These are phyloP conservation scores for Nomia melanderi DNA, from an alignment of 1,140 invertebrate genomes.

Conservation along the genomic window DNA sequence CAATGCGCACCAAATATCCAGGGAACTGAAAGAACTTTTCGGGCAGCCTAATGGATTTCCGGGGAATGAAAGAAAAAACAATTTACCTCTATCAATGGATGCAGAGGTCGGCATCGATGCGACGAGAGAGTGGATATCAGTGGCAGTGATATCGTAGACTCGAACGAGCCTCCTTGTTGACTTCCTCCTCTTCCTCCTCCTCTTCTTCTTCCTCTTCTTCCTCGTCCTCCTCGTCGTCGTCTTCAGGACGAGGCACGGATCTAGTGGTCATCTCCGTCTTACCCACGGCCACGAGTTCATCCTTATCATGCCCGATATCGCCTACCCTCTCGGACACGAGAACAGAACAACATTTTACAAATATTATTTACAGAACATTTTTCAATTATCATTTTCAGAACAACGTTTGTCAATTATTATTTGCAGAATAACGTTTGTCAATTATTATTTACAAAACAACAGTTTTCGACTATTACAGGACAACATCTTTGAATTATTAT, in stretches of 20 bases:
- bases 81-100: conserved; percentile 58
- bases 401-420: too few species aligned
- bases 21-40: too few species aligned
- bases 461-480: too few species aligned
- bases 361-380: too few species aligned
- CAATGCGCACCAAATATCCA: too few species aligned
- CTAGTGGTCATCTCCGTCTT: conserved; percentile 62
- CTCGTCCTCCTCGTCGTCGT: conserved; percentile 63
- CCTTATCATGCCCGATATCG: conserved; percentile 28
- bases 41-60: too few species aligned
- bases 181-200: conserved; percentile 38
- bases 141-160: conserved; percentile 61
- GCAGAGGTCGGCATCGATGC: conserved; percentile 60
- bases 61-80: background rate
- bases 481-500: too few species aligned
- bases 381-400: too few species aligned
- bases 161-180: conserved; percentile 38
- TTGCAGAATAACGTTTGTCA: too few species aligned
- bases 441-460: too few species aligned
- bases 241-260: conserved; percentile 62
- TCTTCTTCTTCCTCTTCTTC: conserved; percentile 52
- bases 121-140: conserved; percentile 59
- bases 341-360: background rate
- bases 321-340: conserved; percentile 17
- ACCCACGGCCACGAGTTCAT: conserved; percentile 59